These are phyloP conservation scores for Eulemur coronatus DNA, from an alignment of 2,797 vertebrate species.

Conservation along the genomic window DNA sequence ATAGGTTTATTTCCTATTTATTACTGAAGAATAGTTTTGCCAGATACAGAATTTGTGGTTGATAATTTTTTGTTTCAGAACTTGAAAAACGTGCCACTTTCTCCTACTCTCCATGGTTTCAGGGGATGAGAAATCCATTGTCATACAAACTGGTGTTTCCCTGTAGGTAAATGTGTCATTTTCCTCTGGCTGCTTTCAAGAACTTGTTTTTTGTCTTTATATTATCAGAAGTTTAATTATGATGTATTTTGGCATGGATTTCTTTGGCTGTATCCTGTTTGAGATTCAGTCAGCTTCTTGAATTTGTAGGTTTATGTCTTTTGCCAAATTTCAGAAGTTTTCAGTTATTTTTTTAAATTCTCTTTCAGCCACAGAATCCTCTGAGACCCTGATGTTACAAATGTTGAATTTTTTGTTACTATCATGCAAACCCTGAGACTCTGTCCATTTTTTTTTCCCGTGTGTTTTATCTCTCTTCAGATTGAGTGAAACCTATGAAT, in stretches of 20 bases:
- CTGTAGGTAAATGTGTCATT: not conserved
- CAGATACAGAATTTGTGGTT: not conserved
- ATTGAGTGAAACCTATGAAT: not conserved
- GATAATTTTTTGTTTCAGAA: not conserved
- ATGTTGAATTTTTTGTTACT: not conserved
- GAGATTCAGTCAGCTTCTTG: not conserved
- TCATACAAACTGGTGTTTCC: not conserved
- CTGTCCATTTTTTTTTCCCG: not conserved
- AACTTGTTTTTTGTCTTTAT: not conserved
- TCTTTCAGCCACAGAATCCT: not conserved
- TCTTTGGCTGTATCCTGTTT: not conserved
- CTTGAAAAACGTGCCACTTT: conserved; percentile 27
- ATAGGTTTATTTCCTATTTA: not conserved
- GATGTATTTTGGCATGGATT: not conserved
- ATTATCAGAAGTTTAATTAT: conserved; percentile 35
- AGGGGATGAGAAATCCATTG: not conserved
- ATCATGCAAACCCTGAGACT: not conserved
- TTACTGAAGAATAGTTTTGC: conserved; percentile 2
- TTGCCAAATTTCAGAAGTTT: conserved; percentile 29
- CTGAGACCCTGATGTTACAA: not conserved
- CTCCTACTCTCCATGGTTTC: not conserved
- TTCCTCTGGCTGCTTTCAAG: not conserved
- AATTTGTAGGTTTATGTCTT: conserved; percentile 1
- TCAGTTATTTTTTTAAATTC: conserved; percentile 17
- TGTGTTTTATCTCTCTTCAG: not conserved